Evolutionary conservation across 2,888 invertebrate species (phyloP).

Genomic region (Chrysina gloriosa): DNA sequence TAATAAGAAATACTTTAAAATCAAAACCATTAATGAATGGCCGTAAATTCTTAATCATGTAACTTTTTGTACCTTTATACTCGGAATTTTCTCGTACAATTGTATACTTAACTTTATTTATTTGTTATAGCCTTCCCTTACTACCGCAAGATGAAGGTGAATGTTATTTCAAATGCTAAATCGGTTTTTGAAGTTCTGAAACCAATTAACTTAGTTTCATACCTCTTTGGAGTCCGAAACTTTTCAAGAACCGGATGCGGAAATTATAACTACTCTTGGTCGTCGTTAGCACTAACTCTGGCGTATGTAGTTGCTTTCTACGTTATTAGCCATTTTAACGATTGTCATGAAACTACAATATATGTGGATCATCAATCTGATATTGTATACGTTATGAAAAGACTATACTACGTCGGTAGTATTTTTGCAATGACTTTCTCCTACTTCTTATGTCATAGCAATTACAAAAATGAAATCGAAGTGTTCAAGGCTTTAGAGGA

Average conservation of each 20-base stretch:
- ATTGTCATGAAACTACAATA: neutral
- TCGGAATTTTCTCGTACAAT: too few species aligned
- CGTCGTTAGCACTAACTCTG: neutral
- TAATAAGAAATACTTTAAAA: too few species aligned
- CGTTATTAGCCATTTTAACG: neutral
- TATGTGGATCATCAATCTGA: constrained; percentile 24
- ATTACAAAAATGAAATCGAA: constrained; percentile 35
- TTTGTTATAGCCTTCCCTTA: too few species aligned
- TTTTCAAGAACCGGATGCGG: constrained; percentile 22
- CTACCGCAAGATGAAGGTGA: constrained; percentile 18
- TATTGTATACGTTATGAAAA: constrained; percentile 39
- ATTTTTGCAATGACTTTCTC: constrained; percentile 34
- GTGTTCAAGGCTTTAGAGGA: constrained; percentile 27
- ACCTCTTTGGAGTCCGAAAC: neutral
- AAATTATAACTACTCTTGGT: constrained; percentile 19
- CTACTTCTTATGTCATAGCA: constrained; percentile 32
- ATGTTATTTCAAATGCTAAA: constrained; percentile 4
- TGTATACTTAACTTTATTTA: too few species aligned
- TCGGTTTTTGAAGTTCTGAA: constrained; percentile 7
- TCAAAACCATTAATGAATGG: too few species aligned
- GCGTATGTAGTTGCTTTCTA: constrained; percentile 7
- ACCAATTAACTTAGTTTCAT: constrained; percentile 20
- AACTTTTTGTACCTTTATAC: too few species aligned
- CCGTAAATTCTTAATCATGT: too few species aligned
- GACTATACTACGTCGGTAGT: constrained; percentile 26